These are phyloP conservation scores for Tetraneura akinire DNA, from an alignment of 1,140 invertebrate species.

Conservation along the genomic window DNA sequence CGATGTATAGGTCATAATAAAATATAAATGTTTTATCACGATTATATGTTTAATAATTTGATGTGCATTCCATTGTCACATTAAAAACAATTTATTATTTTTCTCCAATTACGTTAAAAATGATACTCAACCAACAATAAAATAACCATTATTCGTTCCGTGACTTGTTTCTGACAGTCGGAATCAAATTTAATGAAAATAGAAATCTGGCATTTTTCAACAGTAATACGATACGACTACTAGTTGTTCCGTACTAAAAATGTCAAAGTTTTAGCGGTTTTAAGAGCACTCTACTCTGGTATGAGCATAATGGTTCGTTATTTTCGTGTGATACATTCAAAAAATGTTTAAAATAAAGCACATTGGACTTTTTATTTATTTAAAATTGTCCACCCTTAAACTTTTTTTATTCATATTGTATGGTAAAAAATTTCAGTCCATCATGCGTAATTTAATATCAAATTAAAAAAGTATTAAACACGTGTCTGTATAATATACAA, in stretches of 20 bases:
- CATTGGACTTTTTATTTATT: background rate
- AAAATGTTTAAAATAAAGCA: background rate
- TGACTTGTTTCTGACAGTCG: constrained; percentile 8
- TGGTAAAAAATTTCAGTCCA: background rate
- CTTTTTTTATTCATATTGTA: background rate
- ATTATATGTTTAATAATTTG: background rate
- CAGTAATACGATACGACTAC: background rate
- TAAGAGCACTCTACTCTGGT: background rate
- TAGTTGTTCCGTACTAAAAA: background rate
- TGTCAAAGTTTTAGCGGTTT: constrained; percentile 14
- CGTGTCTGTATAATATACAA: too few relatives aligned
- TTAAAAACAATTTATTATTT: background rate
- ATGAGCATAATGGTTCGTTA: background rate
- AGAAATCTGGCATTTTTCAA: background rate
- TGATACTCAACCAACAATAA: background rate
- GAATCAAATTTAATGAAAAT: background rate
- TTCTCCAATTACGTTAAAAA: background rate
- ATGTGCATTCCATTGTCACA: background rate
- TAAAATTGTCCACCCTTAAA: background rate
- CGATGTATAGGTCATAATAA: background rate
- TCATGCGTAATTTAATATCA: background rate
- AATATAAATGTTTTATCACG: background rate
- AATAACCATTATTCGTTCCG: background rate
- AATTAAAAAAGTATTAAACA: background rate
- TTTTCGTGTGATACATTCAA: background rate